These are phyloP conservation scores for Odiellus spinosus DNA, from an alignment of 2,888 invertebrate species.

Conservation along the genomic window DNA sequence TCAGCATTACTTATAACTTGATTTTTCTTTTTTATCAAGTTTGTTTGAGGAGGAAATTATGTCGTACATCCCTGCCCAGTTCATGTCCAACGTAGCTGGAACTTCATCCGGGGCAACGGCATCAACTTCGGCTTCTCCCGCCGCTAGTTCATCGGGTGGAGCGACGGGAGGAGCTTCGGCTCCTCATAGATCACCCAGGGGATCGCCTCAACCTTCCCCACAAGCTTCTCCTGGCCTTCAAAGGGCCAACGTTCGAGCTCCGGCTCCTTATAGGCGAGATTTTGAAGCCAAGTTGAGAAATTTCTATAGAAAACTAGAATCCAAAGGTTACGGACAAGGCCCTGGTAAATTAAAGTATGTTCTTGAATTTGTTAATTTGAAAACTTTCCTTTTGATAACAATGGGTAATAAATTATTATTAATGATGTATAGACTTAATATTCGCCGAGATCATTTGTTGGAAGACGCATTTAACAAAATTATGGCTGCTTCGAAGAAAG, in stretches of 20 bases:
- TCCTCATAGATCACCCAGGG: constrained; percentile 37
- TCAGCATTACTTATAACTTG: not conserved
- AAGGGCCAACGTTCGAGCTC: constrained; percentile 55
- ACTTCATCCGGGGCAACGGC: constrained; percentile 32
- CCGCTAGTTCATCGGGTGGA: constrained; percentile 25
- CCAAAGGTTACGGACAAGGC: constrained; percentile 92
- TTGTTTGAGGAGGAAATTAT: constrained; percentile 96
- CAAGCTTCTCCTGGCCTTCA: constrained; percentile 35
- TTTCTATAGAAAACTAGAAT: constrained; percentile 85
- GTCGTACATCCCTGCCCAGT: constrained; percentile 60
- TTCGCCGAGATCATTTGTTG: constrained; percentile 76
- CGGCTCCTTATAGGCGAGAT: constrained; percentile 78
- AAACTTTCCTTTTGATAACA: no score
- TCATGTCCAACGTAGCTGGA: constrained; percentile 2
- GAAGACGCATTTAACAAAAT: constrained; percentile 93
- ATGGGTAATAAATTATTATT: constrained; percentile 4
- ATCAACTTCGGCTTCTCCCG: not conserved
- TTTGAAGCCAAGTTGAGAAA: constrained; percentile 88
- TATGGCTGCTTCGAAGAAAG: constrained; percentile 89
- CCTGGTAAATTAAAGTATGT: constrained; percentile 89
- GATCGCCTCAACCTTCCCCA: constrained; percentile 49
- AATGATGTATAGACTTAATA: constrained; percentile 52
- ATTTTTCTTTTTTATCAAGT: constrained; percentile 38
- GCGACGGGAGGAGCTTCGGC: constrained; percentile 3
- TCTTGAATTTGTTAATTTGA: not conserved